Percentiles rank a stretch among this genome's conserved stretches.
These are phyloP conservation scores for Agapornis roseicollis DNA, from an alignment of 2,113 vertebrate species.

Conservation along the genomic window DNA sequence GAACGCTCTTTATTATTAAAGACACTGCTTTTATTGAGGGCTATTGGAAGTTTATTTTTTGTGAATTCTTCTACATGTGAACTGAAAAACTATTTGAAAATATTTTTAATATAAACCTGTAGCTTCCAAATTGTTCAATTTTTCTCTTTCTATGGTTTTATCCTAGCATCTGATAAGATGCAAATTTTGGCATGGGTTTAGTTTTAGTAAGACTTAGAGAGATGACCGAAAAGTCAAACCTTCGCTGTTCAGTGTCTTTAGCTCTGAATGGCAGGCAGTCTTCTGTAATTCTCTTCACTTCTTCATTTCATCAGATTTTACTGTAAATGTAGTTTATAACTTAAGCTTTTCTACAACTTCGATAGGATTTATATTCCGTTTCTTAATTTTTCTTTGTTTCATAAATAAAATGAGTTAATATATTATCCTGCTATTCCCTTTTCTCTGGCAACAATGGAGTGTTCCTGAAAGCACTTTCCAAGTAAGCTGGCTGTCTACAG, in stretches of 20 bases:
- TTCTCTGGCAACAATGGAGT: not conserved
- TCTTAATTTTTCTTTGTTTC: not conserved
- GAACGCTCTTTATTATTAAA: not conserved
- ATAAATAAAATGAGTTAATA: not conserved
- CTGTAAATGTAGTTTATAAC: not conserved
- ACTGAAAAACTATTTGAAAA: not conserved
- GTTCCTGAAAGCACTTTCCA: not conserved
- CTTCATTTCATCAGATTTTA: not conserved
- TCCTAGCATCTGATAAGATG: not conserved
- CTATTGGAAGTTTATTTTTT: not conserved
- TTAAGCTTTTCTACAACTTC: not conserved
- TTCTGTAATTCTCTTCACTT: not conserved
- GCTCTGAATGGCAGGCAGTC: not conserved
- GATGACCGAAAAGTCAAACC: not conserved
- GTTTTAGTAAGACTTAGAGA: not conserved
- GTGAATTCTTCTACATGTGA: not conserved
- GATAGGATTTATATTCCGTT: not conserved
- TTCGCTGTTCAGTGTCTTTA: not conserved
- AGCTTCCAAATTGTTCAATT: not conserved
- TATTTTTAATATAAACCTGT: not conserved
- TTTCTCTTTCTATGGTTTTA: not conserved
- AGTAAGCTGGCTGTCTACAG: conserved; percentile 13
- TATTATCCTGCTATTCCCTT: not conserved
- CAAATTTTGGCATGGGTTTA: not conserved
- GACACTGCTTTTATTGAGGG: not conserved